These are phyloP conservation scores for Catagonus wagneri DNA, from an alignment of 2,113 vertebrate species.

Conservation along the genomic window DNA sequence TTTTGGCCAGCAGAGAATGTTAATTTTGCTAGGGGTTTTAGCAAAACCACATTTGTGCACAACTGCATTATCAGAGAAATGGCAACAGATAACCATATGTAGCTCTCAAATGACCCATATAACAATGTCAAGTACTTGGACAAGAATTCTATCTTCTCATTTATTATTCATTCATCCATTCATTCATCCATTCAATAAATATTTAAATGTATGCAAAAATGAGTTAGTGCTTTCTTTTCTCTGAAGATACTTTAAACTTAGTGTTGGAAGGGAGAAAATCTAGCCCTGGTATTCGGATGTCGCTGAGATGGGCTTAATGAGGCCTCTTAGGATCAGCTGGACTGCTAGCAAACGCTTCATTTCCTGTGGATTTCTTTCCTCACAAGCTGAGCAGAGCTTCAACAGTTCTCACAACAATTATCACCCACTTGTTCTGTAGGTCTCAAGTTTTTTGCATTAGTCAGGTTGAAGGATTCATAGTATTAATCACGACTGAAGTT, in stretches of 20 bases:
- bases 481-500: conserved; percentile 93
- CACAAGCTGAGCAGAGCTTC: conserved; percentile 87
- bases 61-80: conserved; percentile 62
- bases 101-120: conserved; percentile 66
- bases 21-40: conserved; percentile 64
- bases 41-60: conserved; percentile 54
- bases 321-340: conserved; percentile 88
- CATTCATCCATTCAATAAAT: conserved; percentile 56
- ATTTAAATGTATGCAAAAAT: conserved; percentile 78
- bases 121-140: conserved; percentile 37
- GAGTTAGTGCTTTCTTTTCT: conserved; percentile 79
- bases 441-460: conserved; percentile 87
- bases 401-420: conserved; percentile 92
- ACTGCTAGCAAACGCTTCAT: conserved; percentile 87
- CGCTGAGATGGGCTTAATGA: conserved; percentile 89
- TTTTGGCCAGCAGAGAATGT: conserved; percentile 62
- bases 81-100: conserved; percentile 26
- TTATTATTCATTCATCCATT: conserved; percentile 70
- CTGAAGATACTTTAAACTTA: conserved; percentile 83
- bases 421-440: conserved; percentile 91
- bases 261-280: conserved; percentile 70
- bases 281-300: conserved; percentile 74
- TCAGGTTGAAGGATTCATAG: conserved; percentile 89
- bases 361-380: conserved; percentile 89
- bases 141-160: conserved; percentile 63